Conservation (phyloP, 2,113 vertebrate genomes). For the Notarius quadriscutis region DNA sequence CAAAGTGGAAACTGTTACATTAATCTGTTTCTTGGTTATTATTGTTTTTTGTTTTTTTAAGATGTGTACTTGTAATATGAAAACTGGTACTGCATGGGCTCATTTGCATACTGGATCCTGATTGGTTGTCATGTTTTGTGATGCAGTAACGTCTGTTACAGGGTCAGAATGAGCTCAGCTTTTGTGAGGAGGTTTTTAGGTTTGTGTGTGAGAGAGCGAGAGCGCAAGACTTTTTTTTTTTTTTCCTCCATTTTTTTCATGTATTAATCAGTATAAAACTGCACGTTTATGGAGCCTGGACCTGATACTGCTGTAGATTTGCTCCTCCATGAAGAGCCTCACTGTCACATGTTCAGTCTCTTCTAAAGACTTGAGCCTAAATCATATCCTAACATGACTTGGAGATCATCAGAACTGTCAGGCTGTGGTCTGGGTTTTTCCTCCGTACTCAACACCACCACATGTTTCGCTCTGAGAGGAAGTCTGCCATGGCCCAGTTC, state of each 20-base stretch:
- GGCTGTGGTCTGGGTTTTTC: background rate
- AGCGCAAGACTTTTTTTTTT: background rate
- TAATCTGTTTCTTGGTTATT: background rate
- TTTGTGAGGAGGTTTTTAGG: background rate
- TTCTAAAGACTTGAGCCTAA: background rate
- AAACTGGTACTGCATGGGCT: background rate
- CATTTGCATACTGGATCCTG: background rate
- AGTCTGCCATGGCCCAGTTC: background rate
- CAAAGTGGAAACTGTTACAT: background rate
- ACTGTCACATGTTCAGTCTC: background rate
- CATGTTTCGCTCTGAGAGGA: background rate
- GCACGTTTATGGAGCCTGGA: background rate
- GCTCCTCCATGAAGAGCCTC: background rate
- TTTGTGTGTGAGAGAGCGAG: background rate
- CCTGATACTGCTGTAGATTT: background rate
- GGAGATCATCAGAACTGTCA: background rate
- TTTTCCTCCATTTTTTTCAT: background rate
- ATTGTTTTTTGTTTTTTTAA: too few relatives aligned
- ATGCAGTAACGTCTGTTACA: background rate
- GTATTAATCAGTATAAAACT: background rate
- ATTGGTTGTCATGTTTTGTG: background rate
- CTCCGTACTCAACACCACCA: background rate
- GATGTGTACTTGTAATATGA: background rate
- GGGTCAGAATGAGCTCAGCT: background rate
- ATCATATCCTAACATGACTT: too few relatives aligned